A percentile compares a stretch with the other conserved stretches of the same genome.
These are phyloP conservation scores for Fragum fragum DNA, from an alignment of 2,888 invertebrate species.

Conservation along the genomic window DNA sequence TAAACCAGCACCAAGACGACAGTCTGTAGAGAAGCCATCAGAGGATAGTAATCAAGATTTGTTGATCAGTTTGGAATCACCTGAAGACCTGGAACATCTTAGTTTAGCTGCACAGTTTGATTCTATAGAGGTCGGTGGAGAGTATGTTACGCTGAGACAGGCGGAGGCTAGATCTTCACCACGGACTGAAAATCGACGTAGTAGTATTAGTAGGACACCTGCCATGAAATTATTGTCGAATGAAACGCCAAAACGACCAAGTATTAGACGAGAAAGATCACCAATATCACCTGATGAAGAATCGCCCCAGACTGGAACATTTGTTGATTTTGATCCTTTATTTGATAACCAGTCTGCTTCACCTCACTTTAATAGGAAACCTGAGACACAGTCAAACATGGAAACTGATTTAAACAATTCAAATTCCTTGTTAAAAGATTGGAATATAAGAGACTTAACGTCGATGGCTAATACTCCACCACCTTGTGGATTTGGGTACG, in stretches of 20 bases:
- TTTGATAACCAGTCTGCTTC: slow-evolving; percentile 29
- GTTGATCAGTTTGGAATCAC: slow-evolving; percentile 53
- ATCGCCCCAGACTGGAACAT: slow-evolving; percentile 37
- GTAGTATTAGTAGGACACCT: slow-evolving; percentile 65
- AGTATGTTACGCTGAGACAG: slow-evolving; percentile 56
- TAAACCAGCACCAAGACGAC: slow-evolving; percentile 44
- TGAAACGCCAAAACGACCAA: slow-evolving; percentile 65
- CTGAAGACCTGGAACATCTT: slow-evolving; percentile 24
- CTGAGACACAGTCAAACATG: slow-evolving; percentile 7
- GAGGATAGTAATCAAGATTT: slow-evolving; percentile 28
- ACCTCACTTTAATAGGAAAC: not conserved
- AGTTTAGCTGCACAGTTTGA: slow-evolving; percentile 45
- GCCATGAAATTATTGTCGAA: slow-evolving; percentile 68
- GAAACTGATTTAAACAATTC: slow-evolving; percentile 12
- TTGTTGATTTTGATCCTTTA: slow-evolving; percentile 62
- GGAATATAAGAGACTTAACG: slow-evolving; percentile 69
- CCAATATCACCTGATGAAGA: slow-evolving; percentile 56
- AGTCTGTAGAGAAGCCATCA: slow-evolving; percentile 35
- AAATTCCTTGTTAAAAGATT: slow-evolving; percentile 68
- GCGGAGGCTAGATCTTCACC: slow-evolving; percentile 5
- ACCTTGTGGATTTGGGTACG: slow-evolving; percentile 29
- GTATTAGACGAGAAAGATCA: slow-evolving; percentile 62
- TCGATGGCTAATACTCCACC: slow-evolving; percentile 34
- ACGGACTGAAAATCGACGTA: slow-evolving; percentile 42
- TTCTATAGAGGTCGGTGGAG: slow-evolving; percentile 41